Evolutionary conservation across 2,797 vertebrate species (phyloP).

Genomic region (Rhynchonycteris naso): DNA sequence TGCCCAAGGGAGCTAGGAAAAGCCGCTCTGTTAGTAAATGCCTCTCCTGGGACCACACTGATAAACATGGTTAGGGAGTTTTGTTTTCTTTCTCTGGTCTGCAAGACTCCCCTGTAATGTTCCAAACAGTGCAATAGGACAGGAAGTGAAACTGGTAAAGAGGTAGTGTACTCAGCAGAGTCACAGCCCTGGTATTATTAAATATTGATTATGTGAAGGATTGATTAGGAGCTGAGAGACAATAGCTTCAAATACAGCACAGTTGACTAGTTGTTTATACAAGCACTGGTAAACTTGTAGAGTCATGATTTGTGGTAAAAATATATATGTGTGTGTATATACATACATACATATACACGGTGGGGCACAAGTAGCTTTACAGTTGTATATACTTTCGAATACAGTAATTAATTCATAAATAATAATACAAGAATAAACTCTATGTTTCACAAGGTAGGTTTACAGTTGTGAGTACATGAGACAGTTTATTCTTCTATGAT

Average conservation of each 20-base stretch:
- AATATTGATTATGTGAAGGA: background rate
- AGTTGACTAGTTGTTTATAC: background rate
- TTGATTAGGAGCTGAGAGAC: background rate
- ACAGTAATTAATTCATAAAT: background rate
- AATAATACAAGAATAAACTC: too few relatives aligned
- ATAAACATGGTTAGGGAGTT: background rate
- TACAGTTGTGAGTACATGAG: too few relatives aligned
- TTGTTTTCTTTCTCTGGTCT: background rate
- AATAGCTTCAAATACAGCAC: conserved; percentile 5
- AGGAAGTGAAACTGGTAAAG: background rate
- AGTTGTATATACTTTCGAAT: too few relatives aligned
- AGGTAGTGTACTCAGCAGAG: background rate
- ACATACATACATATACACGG: background rate
- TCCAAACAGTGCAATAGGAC: background rate
- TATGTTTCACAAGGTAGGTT: too few relatives aligned
- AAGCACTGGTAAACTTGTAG: background rate
- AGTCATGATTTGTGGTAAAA: background rate
- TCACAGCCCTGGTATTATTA: background rate
- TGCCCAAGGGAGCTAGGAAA: background rate
- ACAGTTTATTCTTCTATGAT: too few relatives aligned
- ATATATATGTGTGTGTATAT: background rate
- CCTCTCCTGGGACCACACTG: background rate
- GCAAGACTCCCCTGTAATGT: background rate
- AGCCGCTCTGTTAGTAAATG: background rate
- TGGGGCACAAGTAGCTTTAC: too few relatives aligned